These are phyloP conservation scores for Saguinus imperator DNA, from an alignment of 2,113 vertebrate species.

Conservation along the genomic window DNA sequence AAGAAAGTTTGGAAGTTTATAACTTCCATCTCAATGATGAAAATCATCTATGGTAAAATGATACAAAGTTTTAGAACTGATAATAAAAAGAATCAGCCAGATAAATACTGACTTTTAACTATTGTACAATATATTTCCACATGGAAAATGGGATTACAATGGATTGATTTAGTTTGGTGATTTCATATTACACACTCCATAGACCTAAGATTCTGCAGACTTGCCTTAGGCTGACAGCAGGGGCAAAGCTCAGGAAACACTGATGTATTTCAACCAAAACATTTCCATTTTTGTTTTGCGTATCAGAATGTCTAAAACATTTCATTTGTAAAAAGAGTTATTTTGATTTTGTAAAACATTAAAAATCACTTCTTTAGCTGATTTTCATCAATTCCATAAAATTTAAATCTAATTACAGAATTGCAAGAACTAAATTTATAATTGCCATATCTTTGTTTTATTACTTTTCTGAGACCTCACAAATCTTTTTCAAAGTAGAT, in stretches of 20 bases:
- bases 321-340: neutral
- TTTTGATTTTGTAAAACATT: neutral
- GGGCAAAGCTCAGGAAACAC: neutral
- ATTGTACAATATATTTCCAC: neutral
- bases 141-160: slow-evolving; percentile 1
- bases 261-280: neutral
- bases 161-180: neutral
- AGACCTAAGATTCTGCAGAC: neutral
- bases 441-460: neutral
- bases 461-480: neutral
- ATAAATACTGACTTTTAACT: neutral
- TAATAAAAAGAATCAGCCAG: neutral
- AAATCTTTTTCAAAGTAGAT: neutral
- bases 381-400: neutral
- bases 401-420: slow-evolving; percentile 24
- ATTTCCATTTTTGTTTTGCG: neutral
- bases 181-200: neutral
- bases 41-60: neutral
- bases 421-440: neutral
- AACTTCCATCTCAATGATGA: neutral
- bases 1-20: neutral
- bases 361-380: neutral
- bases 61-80: neutral
- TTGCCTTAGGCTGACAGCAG: neutral
- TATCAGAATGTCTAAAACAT: neutral